These are phyloP conservation scores for Melanaphis sacchari DNA, from an alignment of 1,140 invertebrate genomes.

Conservation along the genomic window DNA sequence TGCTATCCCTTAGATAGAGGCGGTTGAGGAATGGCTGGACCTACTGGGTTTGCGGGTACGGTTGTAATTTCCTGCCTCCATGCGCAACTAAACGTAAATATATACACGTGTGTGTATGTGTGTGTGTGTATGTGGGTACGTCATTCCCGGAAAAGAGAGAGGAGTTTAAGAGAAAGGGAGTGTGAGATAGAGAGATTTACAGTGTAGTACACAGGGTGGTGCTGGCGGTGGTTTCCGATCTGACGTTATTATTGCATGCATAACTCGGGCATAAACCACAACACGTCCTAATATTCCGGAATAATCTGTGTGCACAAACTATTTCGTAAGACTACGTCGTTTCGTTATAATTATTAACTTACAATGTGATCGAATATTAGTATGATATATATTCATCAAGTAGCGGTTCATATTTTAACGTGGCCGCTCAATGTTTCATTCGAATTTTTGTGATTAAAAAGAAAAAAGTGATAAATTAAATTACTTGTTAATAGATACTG, in stretches of 20 bases:
- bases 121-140: neutral
- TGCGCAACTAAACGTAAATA: neutral
- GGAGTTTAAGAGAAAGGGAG: neutral
- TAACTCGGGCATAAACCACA: constrained; percentile 31
- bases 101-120: neutral
- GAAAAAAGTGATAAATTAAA: too few relatives aligned
- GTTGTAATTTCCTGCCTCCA: constrained; percentile 3
- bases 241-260: constrained; percentile 53
- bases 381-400: neutral
- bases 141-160: neutral
- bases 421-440: too few relatives aligned
- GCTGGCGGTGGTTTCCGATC: neutral
- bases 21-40: neutral
- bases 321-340: constrained; percentile 29
- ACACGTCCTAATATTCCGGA: constrained; percentile 27
- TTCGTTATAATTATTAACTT: constrained; percentile 25
- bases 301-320: constrained; percentile 15
- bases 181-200: neutral
- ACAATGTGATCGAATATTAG: neutral
- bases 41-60: neutral
- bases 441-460: too few relatives aligned
- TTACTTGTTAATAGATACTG: too few relatives aligned
- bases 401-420: too few relatives aligned
- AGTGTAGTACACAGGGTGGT: neutral
- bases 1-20: neutral